Evolutionary conservation across 2,113 vertebrate genomes (phyloP).

Genomic region (Gopherus evgoodei): DNA sequence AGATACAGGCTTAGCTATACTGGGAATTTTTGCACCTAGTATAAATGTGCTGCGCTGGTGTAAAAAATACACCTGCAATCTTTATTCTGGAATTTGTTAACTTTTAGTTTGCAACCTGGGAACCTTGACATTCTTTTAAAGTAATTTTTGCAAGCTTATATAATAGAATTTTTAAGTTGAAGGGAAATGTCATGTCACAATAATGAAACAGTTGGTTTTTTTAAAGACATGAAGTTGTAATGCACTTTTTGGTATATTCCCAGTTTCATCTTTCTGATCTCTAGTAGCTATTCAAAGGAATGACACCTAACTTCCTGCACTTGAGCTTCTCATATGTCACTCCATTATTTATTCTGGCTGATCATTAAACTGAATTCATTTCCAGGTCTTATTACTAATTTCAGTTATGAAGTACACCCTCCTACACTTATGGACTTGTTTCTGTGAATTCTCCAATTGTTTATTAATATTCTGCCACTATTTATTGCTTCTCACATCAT

Average conservation of each 20-base stretch:
- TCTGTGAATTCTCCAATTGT: background rate
- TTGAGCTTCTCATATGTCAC: background rate
- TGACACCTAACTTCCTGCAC: rapidly evolving
- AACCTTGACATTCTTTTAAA: background rate
- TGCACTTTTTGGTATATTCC: background rate
- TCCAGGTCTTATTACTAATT: background rate
- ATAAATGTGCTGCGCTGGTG: background rate
- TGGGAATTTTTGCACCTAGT: background rate
- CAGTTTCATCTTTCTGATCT: background rate
- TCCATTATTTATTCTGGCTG: background rate
- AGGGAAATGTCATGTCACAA: background rate
- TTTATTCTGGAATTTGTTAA: background rate
- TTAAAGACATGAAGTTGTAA: background rate
- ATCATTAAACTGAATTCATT: background rate
- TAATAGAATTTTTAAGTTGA: background rate
- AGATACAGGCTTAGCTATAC: background rate
- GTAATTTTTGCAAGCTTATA: background rate
- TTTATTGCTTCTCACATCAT: background rate
- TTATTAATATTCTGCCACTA: background rate
- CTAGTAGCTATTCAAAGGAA: background rate
- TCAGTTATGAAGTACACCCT: background rate
- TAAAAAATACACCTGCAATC: background rate
- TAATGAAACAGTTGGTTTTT: background rate
- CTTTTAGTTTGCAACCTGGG: background rate
- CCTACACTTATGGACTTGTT: background rate